These are phyloP conservation scores for Ageneiosus marmoratus DNA, from an alignment of 2,113 vertebrate species.

Conservation along the genomic window DNA sequence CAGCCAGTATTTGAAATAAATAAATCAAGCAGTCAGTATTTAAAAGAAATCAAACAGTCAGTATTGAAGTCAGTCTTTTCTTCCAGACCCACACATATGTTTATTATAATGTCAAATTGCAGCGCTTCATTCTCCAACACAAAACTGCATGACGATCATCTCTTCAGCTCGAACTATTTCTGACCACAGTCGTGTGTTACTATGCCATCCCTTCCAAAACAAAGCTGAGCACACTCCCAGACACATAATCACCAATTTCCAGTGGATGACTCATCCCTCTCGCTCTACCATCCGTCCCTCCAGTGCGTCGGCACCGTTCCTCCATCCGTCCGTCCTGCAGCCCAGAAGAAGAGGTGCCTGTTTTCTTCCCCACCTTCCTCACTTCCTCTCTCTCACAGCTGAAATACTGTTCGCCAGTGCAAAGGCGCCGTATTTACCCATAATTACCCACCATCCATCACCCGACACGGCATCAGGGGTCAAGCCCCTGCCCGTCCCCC, in stretches of 20 bases:
- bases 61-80: not conserved
- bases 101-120: not conserved
- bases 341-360: conserved; percentile 33
- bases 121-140: not conserved
- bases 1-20: no score
- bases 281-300: conserved; percentile 11
- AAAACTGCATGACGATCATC: not conserved
- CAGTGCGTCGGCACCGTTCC: conserved; percentile 16
- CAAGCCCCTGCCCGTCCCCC: conserved; percentile 69
- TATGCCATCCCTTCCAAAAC: not conserved
- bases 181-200: conserved; percentile 1
- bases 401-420: conserved; percentile 73
- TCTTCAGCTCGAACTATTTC: not conserved
- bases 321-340: conserved; percentile 17
- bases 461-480: conserved; percentile 79
- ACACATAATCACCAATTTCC: conserved; percentile 25
- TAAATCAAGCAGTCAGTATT: not conserved
- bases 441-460: conserved; percentile 86
- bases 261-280: conserved; percentile 17
- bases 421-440: conserved; percentile 77
- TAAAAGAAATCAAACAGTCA: not conserved
- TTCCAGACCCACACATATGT: not conserved
- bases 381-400: conserved; percentile 61
- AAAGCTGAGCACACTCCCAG: not conserved
- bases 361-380: conserved; percentile 45